Percentiles rank a stretch among this genome's conserved stretches.
phyloP scores from a whole-genome alignment of 2,113 vertebrate species.

The Salvelinus sp. region DNA sequence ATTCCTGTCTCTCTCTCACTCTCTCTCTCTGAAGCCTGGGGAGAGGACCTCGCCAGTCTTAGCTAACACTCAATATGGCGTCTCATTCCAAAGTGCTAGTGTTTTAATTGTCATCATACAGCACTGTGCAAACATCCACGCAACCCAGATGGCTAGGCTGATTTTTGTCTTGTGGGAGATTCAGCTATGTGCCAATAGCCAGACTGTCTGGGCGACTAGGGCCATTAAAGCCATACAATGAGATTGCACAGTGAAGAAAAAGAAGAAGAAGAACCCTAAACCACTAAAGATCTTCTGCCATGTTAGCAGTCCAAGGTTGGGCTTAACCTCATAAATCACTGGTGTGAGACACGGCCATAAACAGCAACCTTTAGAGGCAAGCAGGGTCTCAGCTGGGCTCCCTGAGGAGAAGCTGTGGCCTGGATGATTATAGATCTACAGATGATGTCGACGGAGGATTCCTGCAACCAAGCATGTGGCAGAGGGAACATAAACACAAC shows the following conservation, averaged over 20 bases:
- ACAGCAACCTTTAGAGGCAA: constrained; percentile 54
- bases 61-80: constrained; percentile 68
- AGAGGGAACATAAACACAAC: constrained; percentile 38
- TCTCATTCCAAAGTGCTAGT: constrained; percentile 52
- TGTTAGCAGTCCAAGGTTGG: constrained; percentile 46
- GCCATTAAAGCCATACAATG: constrained; percentile 34
- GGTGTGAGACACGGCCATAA: constrained; percentile 52
- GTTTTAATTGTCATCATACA: constrained; percentile 56
- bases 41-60: constrained; percentile 18
- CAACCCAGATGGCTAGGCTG: constrained; percentile 58
- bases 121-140: constrained; percentile 49
- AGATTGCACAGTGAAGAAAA: constrained; percentile 26
- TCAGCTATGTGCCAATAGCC: constrained; percentile 31
- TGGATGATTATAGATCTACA: constrained; percentile 71
- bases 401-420: constrained; percentile 61
- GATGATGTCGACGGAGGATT: constrained; percentile 67
- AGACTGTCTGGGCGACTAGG: constrained; percentile 25
- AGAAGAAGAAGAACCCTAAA: constrained; percentile 43
- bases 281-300: constrained; percentile 47
- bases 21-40: not conserved
- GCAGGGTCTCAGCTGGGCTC: constrained; percentile 65
- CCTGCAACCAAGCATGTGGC: constrained; percentile 21
- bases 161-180: constrained; percentile 34
- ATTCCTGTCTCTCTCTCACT: not conserved
- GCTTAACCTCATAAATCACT: constrained; percentile 65